Percentiles rank a stretch among this genome's conserved stretches.
phyloP scores from a whole-genome alignment of 2,888 invertebrate species.

The Alitta virens region DNA sequence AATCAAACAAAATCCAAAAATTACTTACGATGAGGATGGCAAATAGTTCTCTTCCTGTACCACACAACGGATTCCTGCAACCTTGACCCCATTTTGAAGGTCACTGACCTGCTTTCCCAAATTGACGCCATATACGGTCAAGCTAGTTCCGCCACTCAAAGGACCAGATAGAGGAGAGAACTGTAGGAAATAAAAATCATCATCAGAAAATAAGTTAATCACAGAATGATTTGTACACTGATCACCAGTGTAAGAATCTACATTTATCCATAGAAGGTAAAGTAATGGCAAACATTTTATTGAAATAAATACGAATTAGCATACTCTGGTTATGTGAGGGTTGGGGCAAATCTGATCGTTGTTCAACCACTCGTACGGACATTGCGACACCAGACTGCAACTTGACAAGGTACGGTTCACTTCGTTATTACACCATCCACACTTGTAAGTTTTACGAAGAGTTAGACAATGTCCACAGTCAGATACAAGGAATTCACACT shows the following conservation, averaged over 20 bases:
- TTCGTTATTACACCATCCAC: conserved; percentile 88
- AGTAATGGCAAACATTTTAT: too few species aligned
- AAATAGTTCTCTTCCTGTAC: conserved; percentile 84
- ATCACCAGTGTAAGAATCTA: too few species aligned
- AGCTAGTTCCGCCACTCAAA: conserved; percentile 92
- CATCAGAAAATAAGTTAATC: neutral
- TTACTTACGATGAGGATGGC: conserved; percentile 65
- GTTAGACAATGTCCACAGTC: conserved; percentile 97
- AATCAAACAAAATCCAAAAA: neutral
- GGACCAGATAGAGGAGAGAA: conserved; percentile 81
- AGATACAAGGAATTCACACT: conserved; percentile 92
- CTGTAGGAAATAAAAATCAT: conserved; percentile 35
- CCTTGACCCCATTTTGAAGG: conserved; percentile 86
- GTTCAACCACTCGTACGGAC: conserved; percentile 74
- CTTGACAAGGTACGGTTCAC: conserved; percentile 82
- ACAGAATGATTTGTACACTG: neutral
- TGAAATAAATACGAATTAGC: too few species aligned
- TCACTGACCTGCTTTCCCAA: conserved; percentile 89
- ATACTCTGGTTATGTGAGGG: conserved; percentile 71
- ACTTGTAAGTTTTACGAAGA: conserved; percentile 84
- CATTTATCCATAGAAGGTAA: too few species aligned
- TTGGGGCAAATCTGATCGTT: conserved; percentile 90
- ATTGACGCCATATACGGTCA: conserved; percentile 91
- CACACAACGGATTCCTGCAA: conserved; percentile 88
- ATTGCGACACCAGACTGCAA: conserved; percentile 48